Percentiles rank a stretch among this genome's conserved stretches.
Conservation (phyloP, 1,140 invertebrate species). For the Drosophila virilis region DNA sequence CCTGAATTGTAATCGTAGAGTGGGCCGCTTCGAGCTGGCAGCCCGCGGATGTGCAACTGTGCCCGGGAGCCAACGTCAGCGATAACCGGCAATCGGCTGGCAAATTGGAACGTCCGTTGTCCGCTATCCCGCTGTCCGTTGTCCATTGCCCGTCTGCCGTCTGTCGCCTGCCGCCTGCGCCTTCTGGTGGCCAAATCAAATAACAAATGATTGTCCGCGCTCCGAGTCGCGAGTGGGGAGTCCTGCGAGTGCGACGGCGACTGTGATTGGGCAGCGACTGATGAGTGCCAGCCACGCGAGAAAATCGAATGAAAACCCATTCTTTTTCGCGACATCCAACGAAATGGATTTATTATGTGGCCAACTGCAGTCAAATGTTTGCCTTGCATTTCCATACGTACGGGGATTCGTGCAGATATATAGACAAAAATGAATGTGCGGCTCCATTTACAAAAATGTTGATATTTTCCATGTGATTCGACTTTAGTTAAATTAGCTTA, state of each 20-base stretch:
- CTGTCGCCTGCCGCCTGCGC: slow-evolving; percentile 20
- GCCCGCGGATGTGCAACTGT: slow-evolving; percentile 10
- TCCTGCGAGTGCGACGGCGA: slow-evolving; percentile 4
- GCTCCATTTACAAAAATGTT: background rate
- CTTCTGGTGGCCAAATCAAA: slow-evolving; percentile 66
- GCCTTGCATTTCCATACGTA: slow-evolving; percentile 23
- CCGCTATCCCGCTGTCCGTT: background rate
- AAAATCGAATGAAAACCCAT: slow-evolving; percentile 59
- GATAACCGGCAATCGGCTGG: slow-evolving; percentile 51
- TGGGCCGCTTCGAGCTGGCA: background rate
- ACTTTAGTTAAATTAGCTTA: slow-evolving; percentile 27
- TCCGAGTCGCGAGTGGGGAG: slow-evolving; percentile 17
- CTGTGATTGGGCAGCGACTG: slow-evolving; percentile 57
- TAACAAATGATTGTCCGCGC: slow-evolving; percentile 70
- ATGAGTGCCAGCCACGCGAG: slow-evolving; percentile 50
- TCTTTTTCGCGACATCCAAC: slow-evolving; percentile 20
- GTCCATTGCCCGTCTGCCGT: background rate
- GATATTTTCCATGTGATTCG: background rate
- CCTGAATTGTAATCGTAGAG: slow-evolving; percentile 10
- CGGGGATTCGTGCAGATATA: background rate
- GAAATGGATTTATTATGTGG: slow-evolving; percentile 40
- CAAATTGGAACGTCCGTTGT: slow-evolving; percentile 54
- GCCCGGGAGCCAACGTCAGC: slow-evolving; percentile 27
- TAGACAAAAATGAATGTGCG: background rate
- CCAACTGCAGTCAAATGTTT: slow-evolving; percentile 29